Base-by-base conservation (phyloP, 2,888 invertebrate species). In the Leptogaster cylindrica region DNA sequence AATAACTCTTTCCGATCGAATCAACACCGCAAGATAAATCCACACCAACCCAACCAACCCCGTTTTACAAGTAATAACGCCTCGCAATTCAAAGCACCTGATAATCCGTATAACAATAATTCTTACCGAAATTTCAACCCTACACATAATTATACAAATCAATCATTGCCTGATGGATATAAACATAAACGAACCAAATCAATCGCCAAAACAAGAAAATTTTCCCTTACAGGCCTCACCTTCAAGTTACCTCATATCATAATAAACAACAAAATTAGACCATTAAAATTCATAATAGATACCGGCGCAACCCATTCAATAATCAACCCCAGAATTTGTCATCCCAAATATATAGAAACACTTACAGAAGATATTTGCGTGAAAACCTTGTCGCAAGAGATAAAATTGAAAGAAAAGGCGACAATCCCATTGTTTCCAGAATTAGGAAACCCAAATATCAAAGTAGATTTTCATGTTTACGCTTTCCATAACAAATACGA, bases 401-500 rank as follows among this genome's bases (percentile, higher is more conserved):
- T 63, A 1, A 2, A 31, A 31, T 48, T 64, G 10, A 16, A 10
- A 10, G 27, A 64, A 64, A 64, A 46, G 31, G 63, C 33, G n/a
- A 25, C 3, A 64, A 44, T 64, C 1, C 63, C 63, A 1, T 14
- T 65, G 0, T 65, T 65, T 39, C 16, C 33, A 36, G 51, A 65
- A 28, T 25, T 52, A 7, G 65, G 65, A 18, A 41, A 39, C n/a
- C 23, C 51, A 1, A 39, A 33, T 1, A 18, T 27, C 14, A 41
- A 3, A 18, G 31, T 65, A 2, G 52, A 65, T 12, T 16, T 65
- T 14, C 41, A 25, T 20, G 52, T 65, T 12, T 44, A n/a, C 8
- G 25, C 23, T 23, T 63, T 63, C 23, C 44, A 63, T 27, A 16
- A 63, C 10, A 12, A 44, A 1, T 63, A 63, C 25, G 63, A 63